Percentiles rank a stretch among this genome's conserved stretches.
Conservation (phyloP, 1,140 invertebrate species). For the Pinna nobilis region DNA sequence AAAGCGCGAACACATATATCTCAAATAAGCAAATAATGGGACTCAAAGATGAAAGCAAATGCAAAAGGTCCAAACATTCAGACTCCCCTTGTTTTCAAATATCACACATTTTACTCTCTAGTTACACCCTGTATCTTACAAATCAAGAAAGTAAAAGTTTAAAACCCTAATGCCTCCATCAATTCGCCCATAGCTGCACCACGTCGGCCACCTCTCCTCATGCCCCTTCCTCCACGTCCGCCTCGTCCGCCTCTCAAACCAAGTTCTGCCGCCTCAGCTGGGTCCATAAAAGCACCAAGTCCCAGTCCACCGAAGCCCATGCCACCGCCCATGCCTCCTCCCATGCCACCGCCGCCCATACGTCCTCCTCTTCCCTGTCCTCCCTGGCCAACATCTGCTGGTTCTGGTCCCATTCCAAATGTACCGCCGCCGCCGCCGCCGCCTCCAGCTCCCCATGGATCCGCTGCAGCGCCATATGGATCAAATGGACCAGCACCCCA, state of each 20-base stretch:
- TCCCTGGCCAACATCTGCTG: background rate
- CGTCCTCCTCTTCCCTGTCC: background rate
- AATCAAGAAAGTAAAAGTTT: too few relatives aligned
- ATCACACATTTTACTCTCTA: too few relatives aligned
- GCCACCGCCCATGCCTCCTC: background rate
- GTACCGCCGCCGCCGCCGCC: background rate
- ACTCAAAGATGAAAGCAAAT: too few relatives aligned
- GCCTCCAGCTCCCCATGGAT: background rate
- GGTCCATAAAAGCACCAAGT: background rate
- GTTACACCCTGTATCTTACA: too few relatives aligned
- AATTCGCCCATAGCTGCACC: constrained; percentile 21
- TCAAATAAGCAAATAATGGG: too few relatives aligned
- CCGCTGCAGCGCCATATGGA: background rate
- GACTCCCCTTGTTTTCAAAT: too few relatives aligned
- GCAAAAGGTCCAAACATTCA: too few relatives aligned
- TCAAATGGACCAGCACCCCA: background rate
- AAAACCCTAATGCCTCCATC: constrained; percentile 35
- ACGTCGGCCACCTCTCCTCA: background rate
- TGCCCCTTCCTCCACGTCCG: constrained; percentile 2
- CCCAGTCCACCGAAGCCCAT: background rate
- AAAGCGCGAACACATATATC: too few relatives aligned
- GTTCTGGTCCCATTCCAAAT: background rate
- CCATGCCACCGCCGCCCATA: background rate
- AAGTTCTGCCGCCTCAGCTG: too few relatives aligned
- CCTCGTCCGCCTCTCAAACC: constrained; percentile 1